Base-by-base conservation (phyloP, 2,888 invertebrate species). In the Notodonta dromedarius region DNA sequence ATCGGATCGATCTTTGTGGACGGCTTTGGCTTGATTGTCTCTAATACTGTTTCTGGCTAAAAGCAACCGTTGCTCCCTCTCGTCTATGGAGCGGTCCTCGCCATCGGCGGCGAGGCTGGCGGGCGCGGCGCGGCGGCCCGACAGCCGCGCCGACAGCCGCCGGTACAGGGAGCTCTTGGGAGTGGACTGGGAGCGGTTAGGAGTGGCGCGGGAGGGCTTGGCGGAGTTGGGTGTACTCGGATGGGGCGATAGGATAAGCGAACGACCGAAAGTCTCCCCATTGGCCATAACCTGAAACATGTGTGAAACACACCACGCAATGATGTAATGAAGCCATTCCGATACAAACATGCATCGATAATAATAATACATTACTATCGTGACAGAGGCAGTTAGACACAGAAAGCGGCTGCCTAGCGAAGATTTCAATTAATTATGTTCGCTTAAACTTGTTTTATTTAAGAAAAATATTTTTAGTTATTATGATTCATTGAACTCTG, bases 231-330 rank as follows among this genome's bases (percentile, higher is more conserved):
- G 88, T 63, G 88, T 93, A 84, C 80, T 92, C 62, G 88, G 87
- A 74, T 83, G 90, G 66, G 93, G 91, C 67, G 93, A 93, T 68
- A 92, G 93, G 94, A 94, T 94, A 94, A 93, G 94, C 94, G 94
- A 94, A 93, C 94, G 93, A 91, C 94, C 94, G 94, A 94, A 95
- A 93, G 94, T 94, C 94, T 95, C 95, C 89, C 94, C 94, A 91
- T 94, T 94, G 92, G 95, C 95, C 95, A 95, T 94, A 87, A 95
- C 95, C 95, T 95, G 95, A 94, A 95, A 95, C 94, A 94, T 94
- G 94, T 89, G 94, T 92, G 94, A 94, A 91, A 93, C 93, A 93
- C 93, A 93, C 93, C 92, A 93, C 93, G 93, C 93, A 92, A 93
- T 93, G 93, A 93, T 93, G 93, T 93, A 92, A 89, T 93, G 92